phyloP scores from a whole-genome alignment of 2,797 vertebrate genomes.

The Amblyraja radiata region DNA sequence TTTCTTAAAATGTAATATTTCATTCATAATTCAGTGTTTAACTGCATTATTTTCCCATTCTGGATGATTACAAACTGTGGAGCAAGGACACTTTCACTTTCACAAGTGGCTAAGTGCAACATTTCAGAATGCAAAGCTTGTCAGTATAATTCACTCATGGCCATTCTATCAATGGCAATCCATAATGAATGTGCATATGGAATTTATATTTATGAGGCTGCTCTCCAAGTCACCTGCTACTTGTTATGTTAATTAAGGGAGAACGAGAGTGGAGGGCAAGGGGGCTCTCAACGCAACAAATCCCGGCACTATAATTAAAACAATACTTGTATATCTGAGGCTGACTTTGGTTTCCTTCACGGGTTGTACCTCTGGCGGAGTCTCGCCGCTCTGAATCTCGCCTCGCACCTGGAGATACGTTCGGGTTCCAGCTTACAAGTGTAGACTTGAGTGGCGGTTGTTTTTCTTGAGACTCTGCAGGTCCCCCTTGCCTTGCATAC shows the following conservation, averaged over 20 bases:
- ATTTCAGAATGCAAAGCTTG: not conserved
- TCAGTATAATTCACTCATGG: not conserved
- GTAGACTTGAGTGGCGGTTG: not conserved
- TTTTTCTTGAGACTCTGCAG: no score
- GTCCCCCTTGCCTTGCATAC: not conserved
- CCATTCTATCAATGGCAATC: conserved; percentile 1
- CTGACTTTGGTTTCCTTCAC: not conserved
- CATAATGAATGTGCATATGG: not conserved
- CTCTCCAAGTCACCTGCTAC: not conserved
- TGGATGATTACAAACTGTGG: not conserved
- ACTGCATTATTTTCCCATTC: not conserved
- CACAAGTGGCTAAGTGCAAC: conserved; percentile 17
- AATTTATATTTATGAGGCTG: conserved; percentile 9
- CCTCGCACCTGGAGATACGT: not conserved
- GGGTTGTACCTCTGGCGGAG: not conserved
- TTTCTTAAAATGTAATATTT: conserved; percentile 5
- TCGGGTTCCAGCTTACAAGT: not conserved
- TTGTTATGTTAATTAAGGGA: conserved; percentile 16
- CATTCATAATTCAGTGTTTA: not conserved
- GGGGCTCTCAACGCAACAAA: not conserved
- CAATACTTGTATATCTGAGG: not conserved
- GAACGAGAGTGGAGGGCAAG: not conserved
- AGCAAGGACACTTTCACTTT: not conserved
- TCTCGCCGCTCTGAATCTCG: not conserved
- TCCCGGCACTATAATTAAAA: conserved; percentile 1